Percentiles rank a stretch among this genome's conserved stretches.
phyloP scores from a whole-genome alignment of 2,113 vertebrate genomes.

The Thymallus thymallus region DNA sequence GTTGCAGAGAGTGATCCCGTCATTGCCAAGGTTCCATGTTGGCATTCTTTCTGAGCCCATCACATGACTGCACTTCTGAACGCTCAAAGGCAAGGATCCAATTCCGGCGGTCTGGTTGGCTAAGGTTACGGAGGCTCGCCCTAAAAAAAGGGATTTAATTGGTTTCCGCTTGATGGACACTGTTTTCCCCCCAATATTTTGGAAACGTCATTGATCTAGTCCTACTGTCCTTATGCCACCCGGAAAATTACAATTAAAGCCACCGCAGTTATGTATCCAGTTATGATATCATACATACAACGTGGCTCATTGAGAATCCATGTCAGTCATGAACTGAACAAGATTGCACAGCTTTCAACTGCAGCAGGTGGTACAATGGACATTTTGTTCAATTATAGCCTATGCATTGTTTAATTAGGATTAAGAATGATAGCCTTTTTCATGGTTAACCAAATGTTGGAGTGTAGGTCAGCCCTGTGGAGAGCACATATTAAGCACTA shows the following conservation, averaged over 20 bases:
- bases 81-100: constrained; percentile 65
- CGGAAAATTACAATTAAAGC: no score
- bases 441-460: no score
- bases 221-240: no score
- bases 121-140: constrained; percentile 72
- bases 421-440: no score
- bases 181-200: constrained; percentile 56
- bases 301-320: background rate
- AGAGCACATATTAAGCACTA: no score
- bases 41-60: constrained; percentile 70
- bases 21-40: constrained; percentile 81
- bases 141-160: constrained; percentile 55
- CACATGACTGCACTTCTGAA: constrained; percentile 76
- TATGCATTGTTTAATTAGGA: no score
- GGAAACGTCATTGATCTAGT: constrained; percentile 24
- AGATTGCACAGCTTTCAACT: background rate
- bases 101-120: constrained; percentile 57
- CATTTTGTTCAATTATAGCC: no score
- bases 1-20: constrained; percentile 59
- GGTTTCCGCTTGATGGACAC: constrained; percentile 55
- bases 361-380: no score
- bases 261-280: no score
- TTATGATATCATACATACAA: background rate
- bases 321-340: background rate
- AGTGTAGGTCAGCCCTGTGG: no score